Evolutionary conservation across 35 echinoderm and acorn worm species (phyloP), one percentile per base, ranked within the genome.

Genomic region (Eucidaris tribuloides): DNA sequence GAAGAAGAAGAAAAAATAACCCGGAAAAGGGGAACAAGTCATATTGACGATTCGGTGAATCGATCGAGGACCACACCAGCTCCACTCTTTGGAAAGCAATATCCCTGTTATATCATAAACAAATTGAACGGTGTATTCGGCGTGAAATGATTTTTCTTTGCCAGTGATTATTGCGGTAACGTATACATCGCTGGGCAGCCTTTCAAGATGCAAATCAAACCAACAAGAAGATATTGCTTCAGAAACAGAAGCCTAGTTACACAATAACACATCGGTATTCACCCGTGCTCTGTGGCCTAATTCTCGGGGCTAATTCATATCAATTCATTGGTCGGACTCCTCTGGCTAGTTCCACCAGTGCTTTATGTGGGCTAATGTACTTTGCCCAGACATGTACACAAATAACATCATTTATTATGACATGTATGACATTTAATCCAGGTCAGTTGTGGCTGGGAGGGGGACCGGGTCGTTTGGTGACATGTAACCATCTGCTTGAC

Each of bases 361-460:
- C 68, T 74, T 74, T 74, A 74, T 74, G 23, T 74, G 41, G 68
- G 68, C 68, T 74, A 74, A 74, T 74, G 68, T 74, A 74, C 68
- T 74, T 74, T 74, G 68, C 68, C 68, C 68, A 74, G 68, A 74
- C 68, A 74, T 74, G 68, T 74, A 74, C 44, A 74, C 68, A 74
- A 74, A 74, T 44, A 44, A 40, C 68, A 74, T 74, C 68, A 74
- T 74, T 74, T 74, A 42, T 74, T 41, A 74, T 74, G 68, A 74
- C 68, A 74, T 74, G 44, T 20, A 41, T 74, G 68, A 74, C 68
- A 74, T 74, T 74, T 74, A 74, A 74, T 74, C 68, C 68, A 74
- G 68, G 68, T 74, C 68, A 74, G 34, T 40, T 38, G 44, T 74
- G 68, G 68, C 68, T 74, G 44, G 24, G 68, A 74, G 68, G 35